These are phyloP conservation scores for Calephelis virginiensis DNA, from an alignment of 1,140 invertebrate species.

Conservation along the genomic window DNA sequence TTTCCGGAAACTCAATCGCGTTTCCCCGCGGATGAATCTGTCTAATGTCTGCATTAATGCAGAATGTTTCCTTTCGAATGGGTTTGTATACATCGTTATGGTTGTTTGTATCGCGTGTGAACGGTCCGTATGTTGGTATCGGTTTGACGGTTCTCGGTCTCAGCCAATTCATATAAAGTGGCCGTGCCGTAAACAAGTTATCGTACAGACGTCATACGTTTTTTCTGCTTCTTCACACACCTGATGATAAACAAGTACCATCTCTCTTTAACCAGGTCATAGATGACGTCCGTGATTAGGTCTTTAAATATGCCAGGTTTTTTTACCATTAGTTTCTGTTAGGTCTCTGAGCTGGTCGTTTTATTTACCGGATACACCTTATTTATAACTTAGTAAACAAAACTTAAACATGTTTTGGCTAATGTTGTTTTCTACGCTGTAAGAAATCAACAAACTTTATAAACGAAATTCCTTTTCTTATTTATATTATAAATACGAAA, in stretches of 20 bases:
- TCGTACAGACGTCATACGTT: conserved; percentile 31
- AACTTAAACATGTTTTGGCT: no score
- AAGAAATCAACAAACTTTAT: no score
- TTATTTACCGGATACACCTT: no score
- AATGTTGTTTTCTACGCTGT: no score
- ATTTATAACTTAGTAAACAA: no score
- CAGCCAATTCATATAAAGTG: conserved; percentile 43
- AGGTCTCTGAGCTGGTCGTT: no score
- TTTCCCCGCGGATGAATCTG: conserved; percentile 54
- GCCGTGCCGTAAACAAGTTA: conserved; percentile 40
- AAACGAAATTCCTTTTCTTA: no score
- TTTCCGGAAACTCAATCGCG: conserved; percentile 59
- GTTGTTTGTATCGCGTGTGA: conserved; percentile 38
- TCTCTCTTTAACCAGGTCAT: conserved; percentile 8
- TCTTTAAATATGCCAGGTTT: neutral
- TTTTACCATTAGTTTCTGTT: neutral
- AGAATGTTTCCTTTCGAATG: conserved; percentile 70
- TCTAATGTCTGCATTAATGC: conserved; percentile 64
- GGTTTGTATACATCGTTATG: conserved; percentile 63
- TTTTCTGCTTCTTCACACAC: conserved; percentile 29
- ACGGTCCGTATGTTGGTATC: conserved; percentile 34
- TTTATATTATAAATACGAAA: no score
- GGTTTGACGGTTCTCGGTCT: conserved; percentile 38
- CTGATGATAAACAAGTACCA: conserved; percentile 4
- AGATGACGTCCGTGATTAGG: neutral